Evolutionary conservation across 2,113 vertebrate species (phyloP), one percentile per base, ranked within the genome.

Genomic region (pig (Sus scrofa)): DNA sequence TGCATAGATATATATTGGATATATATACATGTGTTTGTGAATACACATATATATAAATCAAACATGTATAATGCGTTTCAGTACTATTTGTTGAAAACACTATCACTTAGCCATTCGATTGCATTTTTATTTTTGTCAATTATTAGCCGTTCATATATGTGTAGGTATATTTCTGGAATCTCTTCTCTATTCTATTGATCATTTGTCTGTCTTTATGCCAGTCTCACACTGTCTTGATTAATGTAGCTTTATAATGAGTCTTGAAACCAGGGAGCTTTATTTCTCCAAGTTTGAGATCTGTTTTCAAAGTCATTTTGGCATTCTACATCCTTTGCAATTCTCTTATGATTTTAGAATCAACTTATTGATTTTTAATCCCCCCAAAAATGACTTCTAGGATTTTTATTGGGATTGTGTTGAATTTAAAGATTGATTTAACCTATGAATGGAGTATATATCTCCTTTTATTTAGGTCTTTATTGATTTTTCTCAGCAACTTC

Each of bases 61-160:
- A 44, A 44, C 44, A 44, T 44, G 44, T 71, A 71, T 16, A 71
- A 60, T 60, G 22, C 50, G 27, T 83, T 91, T 77, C 62, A 52
- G 20, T 7, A 78, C 37, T 11, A 62, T 44, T 44, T 89, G 14
- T 39, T 89, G 2, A 73, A 94, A 94, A 67, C 37, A 26, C 9
- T n/a, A 54, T 52, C 6, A 30, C 26, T 89, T 89, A 67, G 67
- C 30, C 32, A 68, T 16, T 32, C 4, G 71, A 78, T 67, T 92
- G 39, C 32, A 44, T 93, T 89, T 84, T 32, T 56, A 34, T 77
- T 32, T 56, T 84, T 84, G 84, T 78, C 70, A 94, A 34, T 70
- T 67, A 89, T 52, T 7, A 84, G n/a, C 58, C 77, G 24, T 32
- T 58, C 2, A 2, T 16, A 20, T 22, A 37, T 16, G 3, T 62